Conservation (phyloP, 1,140 invertebrate species). For the Euura lappo region DNA sequence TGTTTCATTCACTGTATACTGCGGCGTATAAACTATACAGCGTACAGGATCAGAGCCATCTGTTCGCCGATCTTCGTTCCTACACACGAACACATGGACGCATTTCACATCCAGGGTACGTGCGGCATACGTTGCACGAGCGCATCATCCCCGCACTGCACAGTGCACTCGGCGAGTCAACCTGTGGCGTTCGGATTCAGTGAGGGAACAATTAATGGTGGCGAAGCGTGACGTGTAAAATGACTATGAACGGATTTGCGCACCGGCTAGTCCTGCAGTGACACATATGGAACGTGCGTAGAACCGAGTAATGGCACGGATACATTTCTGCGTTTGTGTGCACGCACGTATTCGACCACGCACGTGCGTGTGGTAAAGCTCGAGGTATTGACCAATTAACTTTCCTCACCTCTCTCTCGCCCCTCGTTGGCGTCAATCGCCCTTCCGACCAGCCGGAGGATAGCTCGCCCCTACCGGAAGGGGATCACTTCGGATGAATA, state of each 20-base stretch:
- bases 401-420: not conserved
- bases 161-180: not conserved
- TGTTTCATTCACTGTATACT: slow-evolving; percentile 5
- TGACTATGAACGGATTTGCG: not conserved
- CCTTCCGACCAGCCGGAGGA: no score
- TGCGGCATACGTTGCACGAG: not conserved
- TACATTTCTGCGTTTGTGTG: no score
- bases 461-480: not conserved
- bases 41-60: not conserved
- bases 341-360: no score
- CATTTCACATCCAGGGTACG: not conserved
- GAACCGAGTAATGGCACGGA: no score
- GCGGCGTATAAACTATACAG: not conserved
- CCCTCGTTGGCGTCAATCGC: not conserved
- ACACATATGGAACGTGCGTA: not conserved
- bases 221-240: slow-evolving; percentile 1
- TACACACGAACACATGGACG: not conserved
- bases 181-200: not conserved
- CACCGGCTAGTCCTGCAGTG: not conserved
- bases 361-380: not conserved
- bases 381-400: not conserved
- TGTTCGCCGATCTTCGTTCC: not conserved
- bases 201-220: slow-evolving; percentile 3
- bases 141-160: no score
- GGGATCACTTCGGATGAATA: slow-evolving; percentile 2